A percentile compares a stretch with the other conserved stretches of the same genome.
phyloP scores from a whole-genome alignment of 2,888 invertebrate genomes.

The Incurvaria masculella region DNA sequence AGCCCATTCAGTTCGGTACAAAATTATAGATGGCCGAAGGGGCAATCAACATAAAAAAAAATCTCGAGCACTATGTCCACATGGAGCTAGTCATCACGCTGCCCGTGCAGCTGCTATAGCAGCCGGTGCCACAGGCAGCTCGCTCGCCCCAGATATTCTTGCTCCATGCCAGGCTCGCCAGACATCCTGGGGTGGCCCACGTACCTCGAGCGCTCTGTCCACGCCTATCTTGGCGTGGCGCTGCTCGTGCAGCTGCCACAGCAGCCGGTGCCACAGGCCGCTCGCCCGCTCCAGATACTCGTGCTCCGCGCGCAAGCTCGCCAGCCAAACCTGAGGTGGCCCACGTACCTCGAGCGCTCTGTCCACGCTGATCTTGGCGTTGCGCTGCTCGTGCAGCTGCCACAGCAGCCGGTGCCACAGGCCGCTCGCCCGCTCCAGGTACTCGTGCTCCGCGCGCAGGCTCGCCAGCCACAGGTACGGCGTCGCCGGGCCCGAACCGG shows the following conservation, averaged over 20 bases:
- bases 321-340: conserved; percentile 19
- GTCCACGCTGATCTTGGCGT: conserved; percentile 28
- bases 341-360: conserved; percentile 37
- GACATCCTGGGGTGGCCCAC: neutral
- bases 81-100: neutral
- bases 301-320: conserved; percentile 22
- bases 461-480: conserved; percentile 19
- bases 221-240: conserved; percentile 25
- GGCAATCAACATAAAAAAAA: neutral
- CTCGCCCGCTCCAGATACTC: conserved; percentile 21
- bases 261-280: conserved; percentile 22
- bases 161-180: neutral
- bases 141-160: neutral
- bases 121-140: neutral
- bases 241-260: conserved; percentile 26
- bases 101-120: neutral
- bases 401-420: conserved; percentile 23
- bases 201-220: conserved; percentile 41
- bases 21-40: neutral
- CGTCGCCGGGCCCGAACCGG: conserved; percentile 10
- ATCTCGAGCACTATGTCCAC: neutral
- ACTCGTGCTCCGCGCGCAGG: conserved; percentile 23
- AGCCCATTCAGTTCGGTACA: too few relatives aligned
- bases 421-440: conserved; percentile 20
- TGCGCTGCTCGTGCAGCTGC: conserved; percentile 26